Evolutionary conservation across 2,888 invertebrate species (phyloP), one percentile per base, ranked within the genome.

Genomic region (Andrena bicolor): DNA sequence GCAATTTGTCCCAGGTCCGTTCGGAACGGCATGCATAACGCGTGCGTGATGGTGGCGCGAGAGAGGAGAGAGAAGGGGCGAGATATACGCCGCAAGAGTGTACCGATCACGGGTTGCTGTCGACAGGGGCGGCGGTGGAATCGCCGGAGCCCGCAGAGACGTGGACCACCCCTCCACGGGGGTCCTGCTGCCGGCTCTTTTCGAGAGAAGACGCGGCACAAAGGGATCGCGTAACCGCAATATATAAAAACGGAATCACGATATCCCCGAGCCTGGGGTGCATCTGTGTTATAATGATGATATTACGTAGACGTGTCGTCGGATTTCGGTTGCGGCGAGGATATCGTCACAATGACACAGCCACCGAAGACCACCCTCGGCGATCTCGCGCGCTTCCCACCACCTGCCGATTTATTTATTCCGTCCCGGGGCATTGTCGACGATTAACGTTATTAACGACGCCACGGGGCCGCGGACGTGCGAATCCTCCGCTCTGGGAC

Each of bases 381-480:
- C 16, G 73, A 76, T 73, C 53, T 72, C 26, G 73, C 66, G 51
- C 76, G 58, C 76, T 16, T 80, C 28, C 20, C 63, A 80, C 90
- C 89, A 88, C 91, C 90, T 88, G 90, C 80, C 82, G 75, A 86
- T 86, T 84, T 86, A 88, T 90, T 86, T 84, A 86, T 86, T 77
- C 70, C 61, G 48, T 65, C 53, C 35, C 68, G 66, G 51, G 64
- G 73, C 66, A 80, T 80, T 75, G 74, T 74, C 70, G 64, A 72
- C 70, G 58, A 78, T 83, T 76, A 80, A 81, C 58, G 78, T 84
- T 84, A 81, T 86, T 85, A 87, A 86, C 56, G 48, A 10, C 30
- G 48, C 8, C 20, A 41, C 13, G 35, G 3, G 3, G 20, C 28
- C 20, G 51, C 41, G 58, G 20, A 30, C n/a, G 49, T 35, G 58